Conservation (phyloP, 2,888 invertebrate species). For the Chalcosyrphus nemorum region DNA sequence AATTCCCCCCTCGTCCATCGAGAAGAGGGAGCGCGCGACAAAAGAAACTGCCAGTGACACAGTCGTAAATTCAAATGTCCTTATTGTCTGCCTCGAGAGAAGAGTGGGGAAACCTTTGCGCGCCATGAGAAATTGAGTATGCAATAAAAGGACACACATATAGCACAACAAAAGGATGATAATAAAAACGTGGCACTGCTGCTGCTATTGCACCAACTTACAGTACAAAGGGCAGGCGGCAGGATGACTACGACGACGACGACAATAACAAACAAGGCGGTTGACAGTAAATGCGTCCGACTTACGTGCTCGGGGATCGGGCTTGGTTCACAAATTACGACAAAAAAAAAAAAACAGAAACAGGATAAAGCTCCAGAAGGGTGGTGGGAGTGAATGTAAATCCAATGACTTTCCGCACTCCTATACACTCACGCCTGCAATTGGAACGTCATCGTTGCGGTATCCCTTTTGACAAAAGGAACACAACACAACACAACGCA, state of each 20-base stretch:
- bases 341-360: constrained; percentile 6
- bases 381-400: constrained; percentile 6
- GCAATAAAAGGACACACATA: constrained; percentile 49
- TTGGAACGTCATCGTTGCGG: constrained; percentile 19
- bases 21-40: too few relatives aligned
- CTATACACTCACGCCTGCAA: constrained; percentile 21
- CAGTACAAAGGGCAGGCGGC: constrained; percentile 13
- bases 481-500: constrained; percentile 7
- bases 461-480: constrained; percentile 39
- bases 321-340: constrained; percentile 55
- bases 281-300: constrained; percentile 65
- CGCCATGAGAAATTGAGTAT: constrained; percentile 39
- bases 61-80: constrained; percentile 66
- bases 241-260: constrained; percentile 6
- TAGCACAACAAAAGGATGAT: constrained; percentile 42
- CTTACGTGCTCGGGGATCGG: background rate
- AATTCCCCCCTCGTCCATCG: background rate
- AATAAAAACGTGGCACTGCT: constrained; percentile 47
- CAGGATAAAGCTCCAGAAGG: background rate
- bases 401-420: constrained; percentile 21
- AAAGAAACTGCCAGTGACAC: constrained; percentile 54
- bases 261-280: constrained; percentile 56
- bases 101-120: background rate
- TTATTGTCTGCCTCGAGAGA: constrained; percentile 47
- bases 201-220: constrained; percentile 20